Evolutionary conservation across 2,888 invertebrate genomes (phyloP), one percentile per base, ranked within the genome.

Genomic region (Cremastinae sp.): DNA sequence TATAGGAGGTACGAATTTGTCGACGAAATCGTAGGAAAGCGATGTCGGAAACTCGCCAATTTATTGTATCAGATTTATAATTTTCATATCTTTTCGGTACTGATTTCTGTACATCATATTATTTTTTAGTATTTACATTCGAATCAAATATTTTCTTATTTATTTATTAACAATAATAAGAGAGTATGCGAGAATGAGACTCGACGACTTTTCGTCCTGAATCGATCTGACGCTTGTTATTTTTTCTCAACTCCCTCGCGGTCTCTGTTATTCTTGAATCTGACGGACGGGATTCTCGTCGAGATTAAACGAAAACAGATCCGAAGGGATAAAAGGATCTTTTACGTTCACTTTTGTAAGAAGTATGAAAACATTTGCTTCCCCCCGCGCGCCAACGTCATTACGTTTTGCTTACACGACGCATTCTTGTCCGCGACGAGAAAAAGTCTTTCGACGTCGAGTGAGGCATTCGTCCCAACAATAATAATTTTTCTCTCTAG

Each of bases 301-400:
- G 41, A 53, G 55, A 16, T 51, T 47, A 51, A 18, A 55, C 51
- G n/a, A 53, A 37, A 59, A 55, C 28, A 47, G 53, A 43, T 49
- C 49, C 28, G 59, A 41, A 12, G 20, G 9, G 64, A 62, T 49
- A 69, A 39, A n/a, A 43, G 8, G 39, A 53, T 47, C 47, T 43
- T 8, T 37, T 14, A 14, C 14, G 20, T 39, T 35, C 49, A 28
- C 41, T 43, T 37, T 51, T 51, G 65, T 72, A 66, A 22, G 20
- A 68, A 18, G 45, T 69, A 53, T 69, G 59, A 76, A 76, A 76
- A 76, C 76, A 76, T 77, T 74, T 55, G 69, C 28, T 28, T 28
- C 28, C 28, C 28, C 28, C 28, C 65, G 65, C 64, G 39, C 58
- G 64, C 47, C 68, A 16, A 43, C 12, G 35, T 66, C 59, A 70